A percentile compares a stretch with the other conserved stretches of the same genome.
These are phyloP conservation scores for Tricholauxania praeusta DNA, from an alignment of 2,888 invertebrate genomes.

Conservation along the genomic window DNA sequence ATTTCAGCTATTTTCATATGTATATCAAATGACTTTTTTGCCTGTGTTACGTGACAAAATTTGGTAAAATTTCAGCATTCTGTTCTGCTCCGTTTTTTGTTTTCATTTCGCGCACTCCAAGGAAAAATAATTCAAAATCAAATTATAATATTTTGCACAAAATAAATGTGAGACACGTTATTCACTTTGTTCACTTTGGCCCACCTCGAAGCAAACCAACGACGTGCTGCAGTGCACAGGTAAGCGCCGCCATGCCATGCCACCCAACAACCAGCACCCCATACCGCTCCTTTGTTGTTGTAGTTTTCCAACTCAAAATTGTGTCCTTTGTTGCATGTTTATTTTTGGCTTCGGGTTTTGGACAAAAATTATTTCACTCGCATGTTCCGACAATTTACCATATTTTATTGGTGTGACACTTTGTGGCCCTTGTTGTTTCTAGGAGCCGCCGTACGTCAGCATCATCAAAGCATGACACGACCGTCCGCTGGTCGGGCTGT, in stretches of 20 bases:
- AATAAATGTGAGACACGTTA: conserved; percentile 17
- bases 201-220: conserved; percentile 10
- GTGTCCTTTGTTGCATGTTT: conserved; percentile 1
- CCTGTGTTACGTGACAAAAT: too few species aligned
- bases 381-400: conserved; percentile 39
- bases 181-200: neutral
- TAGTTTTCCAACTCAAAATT: neutral
- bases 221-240: neutral
- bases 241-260: neutral
- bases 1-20: too few species aligned
- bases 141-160: conserved; percentile 14
- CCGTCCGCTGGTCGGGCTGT: neutral
- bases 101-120: conserved; percentile 8
- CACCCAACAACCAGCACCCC: neutral
- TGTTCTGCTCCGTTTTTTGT: neutral
- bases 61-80: too few species aligned
- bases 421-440: conserved; percentile 1
- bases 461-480: neutral
- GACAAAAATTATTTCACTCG: conserved; percentile 8
- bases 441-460: conserved; percentile 8
- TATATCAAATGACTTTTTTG: too few species aligned
- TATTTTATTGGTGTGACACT: conserved; percentile 39
- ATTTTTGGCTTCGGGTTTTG: conserved; percentile 1
- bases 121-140: conserved; percentile 28
- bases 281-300: neutral